Percentiles rank a stretch among this genome's conserved stretches.
Evolutionary conservation across 2,888 invertebrate species (phyloP).

Genomic region (Drosophila ustulata): DNA sequence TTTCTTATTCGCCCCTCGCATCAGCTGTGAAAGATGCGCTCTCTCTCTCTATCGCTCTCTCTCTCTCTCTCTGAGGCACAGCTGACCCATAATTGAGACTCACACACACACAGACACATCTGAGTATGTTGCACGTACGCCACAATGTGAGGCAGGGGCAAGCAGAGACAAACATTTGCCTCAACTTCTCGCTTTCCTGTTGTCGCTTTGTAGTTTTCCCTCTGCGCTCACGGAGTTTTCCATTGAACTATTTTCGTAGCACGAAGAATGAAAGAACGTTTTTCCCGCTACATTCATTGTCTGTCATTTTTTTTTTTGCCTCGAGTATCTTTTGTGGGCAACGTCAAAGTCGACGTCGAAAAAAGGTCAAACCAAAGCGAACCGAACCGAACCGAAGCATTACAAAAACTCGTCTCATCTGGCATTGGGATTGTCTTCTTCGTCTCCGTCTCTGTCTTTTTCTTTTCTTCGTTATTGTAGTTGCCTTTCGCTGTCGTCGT

Average conservation of each 20-base stretch:
- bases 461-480: slow-evolving; percentile 25
- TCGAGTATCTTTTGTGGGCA: slow-evolving; percentile 40
- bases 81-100: slow-evolving; percentile 75
- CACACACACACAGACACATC: slow-evolving; percentile 35
- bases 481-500: slow-evolving; percentile 52
- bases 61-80: slow-evolving; percentile 67
- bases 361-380: slow-evolving; percentile 63
- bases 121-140: slow-evolving; percentile 54
- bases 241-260: slow-evolving; percentile 76
- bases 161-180: slow-evolving; percentile 34
- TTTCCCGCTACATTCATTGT: slow-evolving; percentile 45
- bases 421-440: slow-evolving; percentile 10
- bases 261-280: slow-evolving; percentile 51
- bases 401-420: slow-evolving; percentile 58
- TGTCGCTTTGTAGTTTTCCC: slow-evolving; percentile 37
- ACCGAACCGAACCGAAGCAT: slow-evolving; percentile 52
- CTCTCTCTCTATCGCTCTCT: slow-evolving; percentile 1
- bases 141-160: slow-evolving; percentile 9
- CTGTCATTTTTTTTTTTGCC: slow-evolving; percentile 50
- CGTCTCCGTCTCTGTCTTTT: not conserved
- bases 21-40: slow-evolving; percentile 48
- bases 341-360: slow-evolving; percentile 29
- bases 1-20: slow-evolving; percentile 14
- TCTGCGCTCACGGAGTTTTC: slow-evolving; percentile 61
- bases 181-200: slow-evolving; percentile 39